Base-by-base conservation (phyloP, 2,113 vertebrate species). In the Lepisosteus osseus region DNA sequence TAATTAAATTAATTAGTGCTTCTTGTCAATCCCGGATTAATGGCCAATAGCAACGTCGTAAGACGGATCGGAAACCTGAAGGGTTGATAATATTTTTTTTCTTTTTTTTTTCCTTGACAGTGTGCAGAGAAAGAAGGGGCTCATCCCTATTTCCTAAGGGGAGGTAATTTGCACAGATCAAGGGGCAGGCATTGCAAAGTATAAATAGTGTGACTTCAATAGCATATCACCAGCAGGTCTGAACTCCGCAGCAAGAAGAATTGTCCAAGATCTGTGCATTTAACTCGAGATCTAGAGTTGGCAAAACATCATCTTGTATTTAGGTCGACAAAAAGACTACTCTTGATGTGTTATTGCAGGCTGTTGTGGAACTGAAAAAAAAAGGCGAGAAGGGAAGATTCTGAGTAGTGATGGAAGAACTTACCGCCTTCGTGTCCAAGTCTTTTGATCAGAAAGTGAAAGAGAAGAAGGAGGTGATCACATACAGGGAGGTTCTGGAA, bases 361-460 rank as follows among this genome's bases (percentile, higher is more conserved):
- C 92, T 88, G 92, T 84, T 87, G 83, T 85, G 92, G 91, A 90
- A 87, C 85, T 83, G 84, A 82, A 81, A 83, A 80, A 86, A 85
- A 81, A 82, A 80, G 77, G 75, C 77, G 79, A 71, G 81, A 82
- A 74, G 72, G 68, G 82, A 74, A 86, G 74, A 54, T 72, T 77
- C 69, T 71, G 88, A 80, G 79, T 85, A 85, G 90, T 93, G 88
- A 97, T 98, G 96, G 96, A 98, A 94, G 96, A 98, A 91, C 96
- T 98, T 80, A 98, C 96, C 76, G 96, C 96, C 71, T 98, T 98
- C 88, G 96, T 97, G 80, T 98, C 96, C 65, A 98, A 98, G 90
- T 98, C 96, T 80, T 98, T 98, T 91, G 96, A 98, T 86, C 95
- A 96, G 85, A 98, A 98, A 93, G 94, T 97, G 84, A 98, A 98